Evolutionary conservation across 2,888 invertebrate genomes (phyloP).

Genomic region (Helleia helle): DNA sequence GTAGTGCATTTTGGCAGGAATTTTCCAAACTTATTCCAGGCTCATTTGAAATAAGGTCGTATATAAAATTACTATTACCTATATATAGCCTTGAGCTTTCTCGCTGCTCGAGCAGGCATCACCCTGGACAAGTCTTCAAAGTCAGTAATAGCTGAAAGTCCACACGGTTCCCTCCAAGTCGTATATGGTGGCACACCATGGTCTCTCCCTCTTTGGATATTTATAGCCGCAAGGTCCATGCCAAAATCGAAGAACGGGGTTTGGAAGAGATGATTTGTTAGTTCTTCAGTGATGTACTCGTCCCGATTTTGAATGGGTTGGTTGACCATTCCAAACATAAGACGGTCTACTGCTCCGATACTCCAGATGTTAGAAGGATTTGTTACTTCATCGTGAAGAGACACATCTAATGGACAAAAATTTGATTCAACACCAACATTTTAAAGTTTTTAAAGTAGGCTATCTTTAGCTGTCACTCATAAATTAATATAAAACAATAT

Average conservation of each 20-base stretch:
- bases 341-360: constrained; percentile 84
- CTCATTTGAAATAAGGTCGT: too few species aligned
- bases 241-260: constrained; percentile 80
- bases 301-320: constrained; percentile 86
- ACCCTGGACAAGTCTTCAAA: constrained; percentile 82
- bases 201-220: constrained; percentile 88
- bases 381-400: constrained; percentile 84
- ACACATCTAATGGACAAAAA: constrained; percentile 75
- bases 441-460: too few species aligned
- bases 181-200: constrained; percentile 89
- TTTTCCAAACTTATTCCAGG: too few species aligned
- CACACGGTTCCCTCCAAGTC: constrained; percentile 86
- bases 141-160: constrained; percentile 75
- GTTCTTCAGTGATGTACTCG: constrained; percentile 85
- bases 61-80: constrained; percentile 36
- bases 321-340: constrained; percentile 83
- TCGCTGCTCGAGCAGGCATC: constrained; percentile 77
- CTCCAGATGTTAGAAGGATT: constrained; percentile 82
- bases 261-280: constrained; percentile 89
- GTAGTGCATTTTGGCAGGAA: too few species aligned
- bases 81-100: constrained; percentile 76
- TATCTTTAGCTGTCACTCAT: too few species aligned
- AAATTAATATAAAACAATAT: too few species aligned
- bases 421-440: background rate
- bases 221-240: constrained; percentile 90